Evolutionary conservation across 2,888 invertebrate species (phyloP).

Genomic region (Caenorhabditis sp.): DNA sequence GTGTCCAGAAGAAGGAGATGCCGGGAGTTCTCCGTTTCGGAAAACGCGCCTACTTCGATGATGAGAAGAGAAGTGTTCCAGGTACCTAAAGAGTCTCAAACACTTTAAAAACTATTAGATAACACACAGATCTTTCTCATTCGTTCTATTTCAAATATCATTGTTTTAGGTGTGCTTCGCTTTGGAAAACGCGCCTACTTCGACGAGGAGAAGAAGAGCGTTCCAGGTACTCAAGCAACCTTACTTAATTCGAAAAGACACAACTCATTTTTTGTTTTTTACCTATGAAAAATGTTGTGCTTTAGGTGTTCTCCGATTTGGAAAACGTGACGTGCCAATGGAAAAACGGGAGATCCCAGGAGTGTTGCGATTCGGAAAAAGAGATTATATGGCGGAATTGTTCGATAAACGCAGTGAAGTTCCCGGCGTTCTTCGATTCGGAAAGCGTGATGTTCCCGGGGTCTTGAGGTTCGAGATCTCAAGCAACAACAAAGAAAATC

Average conservation of each 20-base stretch:
- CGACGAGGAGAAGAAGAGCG: too few species aligned
- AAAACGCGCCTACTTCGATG: conserved; percentile 64
- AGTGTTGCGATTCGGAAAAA: conserved; percentile 65
- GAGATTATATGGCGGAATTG: conserved; percentile 53
- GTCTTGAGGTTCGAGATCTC: conserved; percentile 64
- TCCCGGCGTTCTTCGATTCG: conserved; percentile 72
- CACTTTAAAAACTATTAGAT: neutral
- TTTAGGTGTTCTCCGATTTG: conserved; percentile 72
- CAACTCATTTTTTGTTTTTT: too few species aligned
- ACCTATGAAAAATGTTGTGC: too few species aligned
- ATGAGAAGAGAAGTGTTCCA: conserved; percentile 74
- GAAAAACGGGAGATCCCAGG: conserved; percentile 69
- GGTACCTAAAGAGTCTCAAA: conserved; percentile 35
- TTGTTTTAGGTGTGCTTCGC: conserved; percentile 70
- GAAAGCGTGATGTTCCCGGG: conserved; percentile 73
- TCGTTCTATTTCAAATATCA: too few species aligned
- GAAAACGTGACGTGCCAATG: conserved; percentile 64
- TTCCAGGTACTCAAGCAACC: too few species aligned
- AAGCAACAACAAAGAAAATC: neutral
- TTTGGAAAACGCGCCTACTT: conserved; percentile 73
- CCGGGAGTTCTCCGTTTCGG: conserved; percentile 73
- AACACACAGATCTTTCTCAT: neutral
- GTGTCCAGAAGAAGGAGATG: conserved; percentile 70
- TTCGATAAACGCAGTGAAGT: conserved; percentile 64
- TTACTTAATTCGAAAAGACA: too few species aligned